These are phyloP conservation scores for Anguilla anguilla DNA, from an alignment of 2,797 vertebrate species.

Conservation along the genomic window DNA sequence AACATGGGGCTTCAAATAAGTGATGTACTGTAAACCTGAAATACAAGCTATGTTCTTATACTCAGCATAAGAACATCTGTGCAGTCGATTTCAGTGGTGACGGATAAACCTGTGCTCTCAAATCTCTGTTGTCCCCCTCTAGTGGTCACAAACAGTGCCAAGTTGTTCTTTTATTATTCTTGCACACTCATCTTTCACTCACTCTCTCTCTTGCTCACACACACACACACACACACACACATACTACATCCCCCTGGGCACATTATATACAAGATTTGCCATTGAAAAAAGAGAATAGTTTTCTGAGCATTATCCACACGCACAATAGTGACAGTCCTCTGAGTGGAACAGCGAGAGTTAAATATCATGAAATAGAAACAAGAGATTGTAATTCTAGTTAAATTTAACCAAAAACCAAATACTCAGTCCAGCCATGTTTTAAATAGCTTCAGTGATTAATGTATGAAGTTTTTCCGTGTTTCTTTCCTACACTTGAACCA, in stretches of 20 bases:
- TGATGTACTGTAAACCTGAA: background rate
- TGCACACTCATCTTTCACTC: background rate
- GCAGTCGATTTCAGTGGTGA: background rate
- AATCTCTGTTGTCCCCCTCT: background rate
- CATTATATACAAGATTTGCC: constrained; percentile 79
- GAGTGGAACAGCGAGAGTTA: constrained; percentile 54
- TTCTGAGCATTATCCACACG: constrained; percentile 97
- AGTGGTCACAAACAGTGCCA: background rate
- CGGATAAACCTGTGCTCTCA: background rate
- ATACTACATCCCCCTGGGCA: background rate
- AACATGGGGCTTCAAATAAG: background rate
- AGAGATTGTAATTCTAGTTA: constrained; percentile 32
- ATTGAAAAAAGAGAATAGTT: constrained; percentile 97
- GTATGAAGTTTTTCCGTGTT: background rate
- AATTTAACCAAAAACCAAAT: background rate
- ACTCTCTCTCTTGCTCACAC: background rate
- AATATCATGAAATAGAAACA: constrained; percentile 1
- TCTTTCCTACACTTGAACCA: background rate
- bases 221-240: background rate
- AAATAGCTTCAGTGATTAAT: background rate
- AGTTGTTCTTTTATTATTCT: background rate
- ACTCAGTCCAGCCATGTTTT: background rate
- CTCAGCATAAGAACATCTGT: background rate
- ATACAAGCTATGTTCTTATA: background rate
- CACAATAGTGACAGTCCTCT: constrained; percentile 99